Percentiles rank a stretch among this genome's conserved stretches.
Conservation (phyloP, 53 echinoderm and acorn worm species). For the Echinometra lucunter region DNA sequence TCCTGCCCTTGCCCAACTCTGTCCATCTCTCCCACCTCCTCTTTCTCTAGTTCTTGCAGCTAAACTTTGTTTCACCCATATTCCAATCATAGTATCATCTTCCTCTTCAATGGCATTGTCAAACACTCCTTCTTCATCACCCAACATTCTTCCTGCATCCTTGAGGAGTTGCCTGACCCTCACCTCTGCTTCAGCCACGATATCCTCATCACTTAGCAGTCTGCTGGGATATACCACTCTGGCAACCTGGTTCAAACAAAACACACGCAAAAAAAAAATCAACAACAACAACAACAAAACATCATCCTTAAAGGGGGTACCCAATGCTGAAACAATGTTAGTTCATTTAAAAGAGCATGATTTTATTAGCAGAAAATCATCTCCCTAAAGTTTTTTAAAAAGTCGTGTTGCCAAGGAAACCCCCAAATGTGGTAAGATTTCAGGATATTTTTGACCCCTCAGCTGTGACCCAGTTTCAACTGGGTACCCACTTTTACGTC, state of each 20-base stretch:
- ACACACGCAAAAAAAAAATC: no score
- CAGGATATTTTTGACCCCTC: no score
- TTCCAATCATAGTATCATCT: not conserved
- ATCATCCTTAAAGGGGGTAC: no score
- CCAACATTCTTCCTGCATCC: constrained; percentile 8
- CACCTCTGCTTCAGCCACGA: constrained; percentile 67
- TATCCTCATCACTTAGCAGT: constrained; percentile 1
- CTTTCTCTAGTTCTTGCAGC: not conserved
- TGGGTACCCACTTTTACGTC: no score
- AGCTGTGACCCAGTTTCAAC: no score
- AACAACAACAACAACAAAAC: no score
- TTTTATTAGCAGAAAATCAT: no score
- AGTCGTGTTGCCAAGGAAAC: no score
- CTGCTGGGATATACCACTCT: not conserved
- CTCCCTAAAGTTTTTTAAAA: no score
- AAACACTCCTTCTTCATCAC: constrained; percentile 53
- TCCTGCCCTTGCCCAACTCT: not conserved
- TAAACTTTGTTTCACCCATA: not conserved
- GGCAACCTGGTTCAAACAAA: constrained; percentile 40
- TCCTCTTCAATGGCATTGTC: constrained; percentile 56
- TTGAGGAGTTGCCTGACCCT: constrained; percentile 60
- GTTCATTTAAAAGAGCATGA: no score
- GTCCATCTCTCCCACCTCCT: not conserved
- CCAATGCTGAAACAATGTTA: no score
- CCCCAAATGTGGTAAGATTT: no score